Evolutionary conservation across 2,888 invertebrate genomes (phyloP).

Genomic region (Abscondita cerata): DNA sequence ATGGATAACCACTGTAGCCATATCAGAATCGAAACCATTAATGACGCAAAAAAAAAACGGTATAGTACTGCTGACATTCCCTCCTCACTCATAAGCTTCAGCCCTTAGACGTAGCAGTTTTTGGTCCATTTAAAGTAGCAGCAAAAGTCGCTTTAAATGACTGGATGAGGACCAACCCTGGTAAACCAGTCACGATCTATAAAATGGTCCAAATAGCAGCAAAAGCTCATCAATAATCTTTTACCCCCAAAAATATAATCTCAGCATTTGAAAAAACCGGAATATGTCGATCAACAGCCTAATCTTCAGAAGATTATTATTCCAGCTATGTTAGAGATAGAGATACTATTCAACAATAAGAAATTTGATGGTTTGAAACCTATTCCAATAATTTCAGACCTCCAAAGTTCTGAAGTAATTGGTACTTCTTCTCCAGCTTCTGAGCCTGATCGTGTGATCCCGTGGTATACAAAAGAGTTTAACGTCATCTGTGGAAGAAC

Average conservation of each 20-base stretch:
- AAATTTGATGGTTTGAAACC: not conserved
- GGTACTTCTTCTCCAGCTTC: not conserved
- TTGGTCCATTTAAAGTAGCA: constrained; percentile 14
- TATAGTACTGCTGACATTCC: constrained; percentile 7
- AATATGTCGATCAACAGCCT: not conserved
- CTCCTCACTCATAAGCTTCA: not conserved
- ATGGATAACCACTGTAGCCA: no score
- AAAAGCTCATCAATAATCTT: constrained; percentile 4
- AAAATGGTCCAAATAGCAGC: not conserved
- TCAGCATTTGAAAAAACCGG: constrained; percentile 2
- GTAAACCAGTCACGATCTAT: not conserved
- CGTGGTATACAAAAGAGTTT: not conserved
- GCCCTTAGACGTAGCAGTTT: not conserved
- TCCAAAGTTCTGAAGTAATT: not conserved
- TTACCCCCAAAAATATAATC: constrained; percentile 4
- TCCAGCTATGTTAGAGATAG: not conserved
- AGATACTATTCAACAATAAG: not conserved
- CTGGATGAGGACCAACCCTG: constrained; percentile 6
- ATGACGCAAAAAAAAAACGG: constrained; percentile 6
- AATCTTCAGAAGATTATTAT: not conserved
- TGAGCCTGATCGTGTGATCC: not conserved
- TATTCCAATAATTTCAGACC: not conserved
- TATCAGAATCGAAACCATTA: not conserved
- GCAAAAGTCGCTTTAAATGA: constrained; percentile 8
- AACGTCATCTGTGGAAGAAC: not conserved